Evolutionary conservation across 2,888 invertebrate genomes (phyloP).

Genomic region (Mamestra brassicae): DNA sequence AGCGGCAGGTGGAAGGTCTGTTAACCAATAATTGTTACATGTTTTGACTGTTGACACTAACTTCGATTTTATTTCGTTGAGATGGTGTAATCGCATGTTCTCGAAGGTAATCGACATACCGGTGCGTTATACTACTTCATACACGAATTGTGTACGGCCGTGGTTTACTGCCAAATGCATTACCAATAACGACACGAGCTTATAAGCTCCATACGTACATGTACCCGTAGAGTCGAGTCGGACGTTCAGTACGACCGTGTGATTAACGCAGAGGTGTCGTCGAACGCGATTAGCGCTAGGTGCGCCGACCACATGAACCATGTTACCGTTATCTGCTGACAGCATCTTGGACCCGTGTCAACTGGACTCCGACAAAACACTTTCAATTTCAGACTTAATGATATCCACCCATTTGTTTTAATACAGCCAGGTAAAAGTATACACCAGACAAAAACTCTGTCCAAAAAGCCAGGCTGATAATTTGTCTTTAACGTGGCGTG

Average conservation of each 20-base stretch:
- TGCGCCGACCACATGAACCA: slow-evolving; percentile 77
- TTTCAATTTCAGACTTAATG: slow-evolving; percentile 78
- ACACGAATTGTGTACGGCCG: slow-evolving; percentile 65
- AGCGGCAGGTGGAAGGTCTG: slow-evolving; percentile 75
- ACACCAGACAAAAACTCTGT: neutral
- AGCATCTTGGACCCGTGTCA: slow-evolving; percentile 89
- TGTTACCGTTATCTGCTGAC: slow-evolving; percentile 88
- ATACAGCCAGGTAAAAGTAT: slow-evolving; percentile 5
- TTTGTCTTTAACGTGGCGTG: neutral
- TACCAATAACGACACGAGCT: slow-evolving; percentile 79
- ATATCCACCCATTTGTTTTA: slow-evolving; percentile 41
- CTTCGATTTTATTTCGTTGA: slow-evolving; percentile 44
- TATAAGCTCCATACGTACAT: slow-evolving; percentile 72
- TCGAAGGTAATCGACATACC: slow-evolving; percentile 71
- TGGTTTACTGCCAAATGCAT: slow-evolving; percentile 79
- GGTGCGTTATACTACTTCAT: slow-evolving; percentile 53
- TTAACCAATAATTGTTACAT: slow-evolving; percentile 50
- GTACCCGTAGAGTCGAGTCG: slow-evolving; percentile 62
- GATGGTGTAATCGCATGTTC: slow-evolving; percentile 56
- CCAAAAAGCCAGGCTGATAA: neutral
- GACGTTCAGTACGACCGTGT: slow-evolving; percentile 64
- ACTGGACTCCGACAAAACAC: slow-evolving; percentile 82
- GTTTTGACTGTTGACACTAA: slow-evolving; percentile 26
- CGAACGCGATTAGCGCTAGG: slow-evolving; percentile 75
- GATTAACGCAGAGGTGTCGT: slow-evolving; percentile 81